A percentile compares a stretch with the other conserved stretches of the same genome.
Evolutionary conservation across 2,797 vertebrate species (phyloP).

Genomic region (Otus scops): DNA sequence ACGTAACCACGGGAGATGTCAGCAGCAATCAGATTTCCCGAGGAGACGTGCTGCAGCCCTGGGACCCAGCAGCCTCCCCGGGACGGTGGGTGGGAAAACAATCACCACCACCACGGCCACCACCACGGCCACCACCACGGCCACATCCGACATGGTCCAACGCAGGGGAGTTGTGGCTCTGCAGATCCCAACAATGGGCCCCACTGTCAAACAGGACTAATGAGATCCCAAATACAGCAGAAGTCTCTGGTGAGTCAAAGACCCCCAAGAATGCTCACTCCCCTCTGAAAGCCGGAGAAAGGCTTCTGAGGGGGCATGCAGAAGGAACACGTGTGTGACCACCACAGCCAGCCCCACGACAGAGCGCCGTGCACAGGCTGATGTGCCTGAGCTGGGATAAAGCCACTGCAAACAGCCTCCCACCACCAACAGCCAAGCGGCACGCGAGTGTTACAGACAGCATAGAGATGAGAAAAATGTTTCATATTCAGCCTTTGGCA

Average conservation of each 20-base stretch:
- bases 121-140: too few species aligned
- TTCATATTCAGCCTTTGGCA: background rate
- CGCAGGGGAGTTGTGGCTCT: accelerated
- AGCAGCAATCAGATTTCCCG: background rate
- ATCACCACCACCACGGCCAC: background rate
- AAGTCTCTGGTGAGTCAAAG: background rate
- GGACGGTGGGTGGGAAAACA: accelerated
- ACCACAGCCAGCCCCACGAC: accelerated
- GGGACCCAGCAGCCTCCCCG: background rate
- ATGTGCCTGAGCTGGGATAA: background rate
- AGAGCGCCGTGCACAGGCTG: accelerated
- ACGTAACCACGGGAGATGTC: accelerated
- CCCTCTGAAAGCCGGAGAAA: background rate
- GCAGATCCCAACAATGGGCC: accelerated
- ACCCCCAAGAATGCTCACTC: background rate
- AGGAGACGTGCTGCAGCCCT: accelerated
- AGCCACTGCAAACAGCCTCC: background rate
- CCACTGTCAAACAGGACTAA: background rate
- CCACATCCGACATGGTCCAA: accelerated
- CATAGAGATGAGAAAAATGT: background rate
- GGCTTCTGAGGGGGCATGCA: background rate
- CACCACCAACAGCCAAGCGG: background rate
- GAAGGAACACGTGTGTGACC: background rate
- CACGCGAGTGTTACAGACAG: background rate
- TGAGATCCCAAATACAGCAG: accelerated